phyloP scores from a whole-genome alignment of 1,140 invertebrate genomes.

The Mizuhopecten yessoensis region DNA sequence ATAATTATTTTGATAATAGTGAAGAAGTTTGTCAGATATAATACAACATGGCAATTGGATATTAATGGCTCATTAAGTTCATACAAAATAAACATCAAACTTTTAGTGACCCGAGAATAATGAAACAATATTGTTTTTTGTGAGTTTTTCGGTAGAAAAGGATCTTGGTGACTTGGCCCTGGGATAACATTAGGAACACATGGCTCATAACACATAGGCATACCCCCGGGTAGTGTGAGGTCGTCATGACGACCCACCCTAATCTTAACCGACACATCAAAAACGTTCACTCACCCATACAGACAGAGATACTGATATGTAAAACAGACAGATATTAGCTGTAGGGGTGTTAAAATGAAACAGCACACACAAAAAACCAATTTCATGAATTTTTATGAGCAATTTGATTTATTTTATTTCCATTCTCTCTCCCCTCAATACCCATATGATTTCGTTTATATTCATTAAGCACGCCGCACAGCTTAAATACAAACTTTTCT shows the following conservation, averaged over 20 bases:
- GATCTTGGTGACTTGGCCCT: not conserved
- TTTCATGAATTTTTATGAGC: constrained; percentile 39
- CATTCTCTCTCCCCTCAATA: not conserved
- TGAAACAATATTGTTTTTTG: not conserved
- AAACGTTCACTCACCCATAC: constrained; percentile 26
- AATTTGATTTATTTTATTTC: constrained; percentile 36
- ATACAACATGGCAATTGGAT: no score
- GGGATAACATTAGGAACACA: constrained; percentile 10
- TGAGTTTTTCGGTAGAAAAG: not conserved
- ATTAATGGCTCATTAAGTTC: no score
- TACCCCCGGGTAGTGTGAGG: not conserved
- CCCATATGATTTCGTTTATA: not conserved
- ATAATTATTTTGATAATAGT: no score
- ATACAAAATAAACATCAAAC: not conserved
- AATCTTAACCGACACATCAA: not conserved
- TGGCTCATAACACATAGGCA: not conserved
- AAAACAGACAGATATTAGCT: constrained; percentile 5
- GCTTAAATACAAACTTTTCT: not conserved
- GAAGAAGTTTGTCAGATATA: no score
- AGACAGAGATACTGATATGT: not conserved
- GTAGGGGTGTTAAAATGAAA: not conserved
- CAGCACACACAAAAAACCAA: constrained; percentile 25
- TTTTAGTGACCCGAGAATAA: not conserved
- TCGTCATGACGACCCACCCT: not conserved
- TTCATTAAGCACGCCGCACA: not conserved